phyloP scores from a whole-genome alignment of 2,113 vertebrate species.

The Oriolus oriolus region DNA sequence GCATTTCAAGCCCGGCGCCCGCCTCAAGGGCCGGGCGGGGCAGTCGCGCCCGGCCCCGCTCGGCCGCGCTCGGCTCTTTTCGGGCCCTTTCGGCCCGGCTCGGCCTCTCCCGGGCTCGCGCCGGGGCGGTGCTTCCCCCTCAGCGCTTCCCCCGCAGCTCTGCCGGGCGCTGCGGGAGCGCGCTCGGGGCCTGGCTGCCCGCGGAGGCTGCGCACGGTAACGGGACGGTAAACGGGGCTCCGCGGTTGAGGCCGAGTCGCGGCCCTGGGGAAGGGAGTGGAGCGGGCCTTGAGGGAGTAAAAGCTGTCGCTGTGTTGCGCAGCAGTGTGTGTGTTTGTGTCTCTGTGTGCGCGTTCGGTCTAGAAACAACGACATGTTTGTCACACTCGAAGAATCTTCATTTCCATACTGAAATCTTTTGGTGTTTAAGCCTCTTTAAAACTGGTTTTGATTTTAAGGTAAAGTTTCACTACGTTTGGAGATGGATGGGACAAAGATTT shows the following conservation, averaged over 20 bases:
- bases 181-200: no score
- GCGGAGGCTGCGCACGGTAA: neutral
- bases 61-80: neutral
- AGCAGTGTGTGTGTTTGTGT: neutral
- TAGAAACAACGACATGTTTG: accelerated
- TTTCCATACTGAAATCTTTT: neutral
- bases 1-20: accelerated
- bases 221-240: accelerated
- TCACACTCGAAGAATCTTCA: accelerated
- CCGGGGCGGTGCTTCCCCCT: neutral
- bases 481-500: neutral
- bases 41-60: neutral
- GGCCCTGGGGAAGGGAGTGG: no score
- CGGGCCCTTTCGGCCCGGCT: no score
- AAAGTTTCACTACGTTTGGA: neutral
- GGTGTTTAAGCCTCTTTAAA: neutral
- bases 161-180: neutral
- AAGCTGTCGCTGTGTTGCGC: neutral
- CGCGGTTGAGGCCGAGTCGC: accelerated
- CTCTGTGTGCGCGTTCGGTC: accelerated
- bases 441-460: neutral
- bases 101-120: no score
- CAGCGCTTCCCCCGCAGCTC: no score
- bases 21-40: no score
- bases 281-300: neutral